Base-by-base conservation (phyloP, 1,140 invertebrate genomes). In the Anthonomus grandis region DNA sequence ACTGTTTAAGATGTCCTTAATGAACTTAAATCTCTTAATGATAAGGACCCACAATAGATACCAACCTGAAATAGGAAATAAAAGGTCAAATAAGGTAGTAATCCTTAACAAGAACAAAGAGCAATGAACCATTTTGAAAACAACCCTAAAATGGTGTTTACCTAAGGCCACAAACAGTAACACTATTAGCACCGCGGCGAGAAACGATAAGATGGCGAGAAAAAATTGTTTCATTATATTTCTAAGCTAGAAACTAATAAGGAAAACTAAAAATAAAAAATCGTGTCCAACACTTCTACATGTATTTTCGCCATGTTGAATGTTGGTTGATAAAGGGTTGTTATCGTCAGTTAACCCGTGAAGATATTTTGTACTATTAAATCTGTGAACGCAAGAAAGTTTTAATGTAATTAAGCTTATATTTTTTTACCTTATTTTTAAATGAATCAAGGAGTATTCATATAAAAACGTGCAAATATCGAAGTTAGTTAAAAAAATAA, bases 31-130 rank as follows among this genome's bases (percentile, higher is more conserved):
- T 63, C 87, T 82, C 9, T 89, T 90, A 23, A 94, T 76, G 72
- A 93, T 92, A 38, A 90, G 83, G 72, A 89, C 92, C 91, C 91
- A 95, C 47, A 93, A 88, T 53, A 92, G 80, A 71, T 86, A 93
- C 91, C 91, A 94, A 68, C 90, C 91, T 93, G 75, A 10, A 70
- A 68, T n/a, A 8, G 31, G 9, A 27, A 48, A 27, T 17, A 38
- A 13, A 31, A n/a, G 17, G 13, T 34, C 18, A 2, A 10, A 44
- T 44, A 5, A 48, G 13, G 8, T 48, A 64, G 63, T 2, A 57
- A 31, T 27, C 25, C 3, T 17, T 6, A 48, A 15, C 17, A 13
- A 23, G 34, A 39, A 38, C 15, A 55, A 57, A 42, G 55, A 63
- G 31, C n/a, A 65, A 17, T 19, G 39, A 23, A 27, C 76, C 71